Evolutionary conservation across 1,140 invertebrate genomes (phyloP).

Genomic region (Tetraneura akinire): DNA sequence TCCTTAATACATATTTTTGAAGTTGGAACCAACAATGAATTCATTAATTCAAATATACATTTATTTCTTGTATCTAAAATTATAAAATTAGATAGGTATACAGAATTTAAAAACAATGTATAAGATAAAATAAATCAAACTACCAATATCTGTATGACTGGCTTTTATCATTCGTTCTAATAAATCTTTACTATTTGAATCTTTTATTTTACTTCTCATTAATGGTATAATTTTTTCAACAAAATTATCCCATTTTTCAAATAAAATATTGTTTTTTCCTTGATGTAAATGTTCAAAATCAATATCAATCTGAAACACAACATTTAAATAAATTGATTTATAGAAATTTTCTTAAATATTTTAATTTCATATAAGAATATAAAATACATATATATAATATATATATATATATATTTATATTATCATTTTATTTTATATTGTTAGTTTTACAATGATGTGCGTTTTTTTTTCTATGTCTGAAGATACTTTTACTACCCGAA

Average conservation of each 20-base stretch:
- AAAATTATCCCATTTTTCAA: not conserved
- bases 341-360: too few species aligned
- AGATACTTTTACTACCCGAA: too few species aligned
- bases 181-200: not conserved
- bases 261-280: not conserved
- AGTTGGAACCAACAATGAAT: not conserved
- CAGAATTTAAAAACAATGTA: not conserved
- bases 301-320: constrained; percentile 19
- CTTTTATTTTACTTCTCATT: not conserved
- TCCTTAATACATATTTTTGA: not conserved
- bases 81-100: not conserved
- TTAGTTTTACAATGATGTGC: too few species aligned
- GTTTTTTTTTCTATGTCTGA: too few species aligned
- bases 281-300: not conserved
- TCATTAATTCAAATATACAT: not conserved
- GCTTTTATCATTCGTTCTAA: not conserved
- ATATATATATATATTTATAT: too few species aligned
- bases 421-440: too few species aligned
- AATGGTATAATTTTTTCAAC: not conserved
- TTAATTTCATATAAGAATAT: too few species aligned
- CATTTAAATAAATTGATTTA: not conserved
- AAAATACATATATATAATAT: too few species aligned
- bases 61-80: not conserved
- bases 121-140: not conserved
- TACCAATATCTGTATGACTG: not conserved